Conservation (phyloP, 2,797 vertebrate genomes). For the Halcyon chelicuti region DNA sequence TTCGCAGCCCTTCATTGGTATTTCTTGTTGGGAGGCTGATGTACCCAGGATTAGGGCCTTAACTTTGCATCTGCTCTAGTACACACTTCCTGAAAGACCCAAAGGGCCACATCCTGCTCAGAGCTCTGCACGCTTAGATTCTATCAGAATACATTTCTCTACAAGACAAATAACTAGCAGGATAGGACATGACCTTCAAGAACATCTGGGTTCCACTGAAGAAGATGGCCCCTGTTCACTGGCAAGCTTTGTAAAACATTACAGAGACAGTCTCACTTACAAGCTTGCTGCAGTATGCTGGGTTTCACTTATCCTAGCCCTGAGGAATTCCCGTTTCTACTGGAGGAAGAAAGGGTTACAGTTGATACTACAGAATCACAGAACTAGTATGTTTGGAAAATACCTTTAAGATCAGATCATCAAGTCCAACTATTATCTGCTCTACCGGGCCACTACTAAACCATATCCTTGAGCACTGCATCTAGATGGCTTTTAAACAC, state of each 20-base stretch:
- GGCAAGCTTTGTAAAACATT: neutral
- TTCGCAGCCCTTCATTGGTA: neutral
- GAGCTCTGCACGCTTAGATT: neutral
- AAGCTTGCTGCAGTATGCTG: neutral
- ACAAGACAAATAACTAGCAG: neutral
- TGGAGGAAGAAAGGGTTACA: neutral
- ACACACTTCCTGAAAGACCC: neutral
- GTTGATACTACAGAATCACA: neutral
- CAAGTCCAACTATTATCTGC: too few species aligned
- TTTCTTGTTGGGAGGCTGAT: neutral
- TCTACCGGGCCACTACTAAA: too few species aligned
- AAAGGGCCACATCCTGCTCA: neutral
- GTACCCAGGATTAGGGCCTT: neutral
- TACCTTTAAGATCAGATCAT: too few species aligned
- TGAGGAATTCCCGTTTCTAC: neutral
- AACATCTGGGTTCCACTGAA: neutral
- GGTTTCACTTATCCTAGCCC: neutral
- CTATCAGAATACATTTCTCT: neutral
- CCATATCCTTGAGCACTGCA: too few species aligned
- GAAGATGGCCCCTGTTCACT: neutral
- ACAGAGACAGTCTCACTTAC: neutral
- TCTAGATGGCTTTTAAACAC: too few species aligned
- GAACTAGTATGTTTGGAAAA: too few species aligned
- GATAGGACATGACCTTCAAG: neutral
- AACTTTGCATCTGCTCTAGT: neutral